These are phyloP conservation scores for Pseudococcus longispinus DNA, from an alignment of 2,888 invertebrate genomes.

Conservation along the genomic window DNA sequence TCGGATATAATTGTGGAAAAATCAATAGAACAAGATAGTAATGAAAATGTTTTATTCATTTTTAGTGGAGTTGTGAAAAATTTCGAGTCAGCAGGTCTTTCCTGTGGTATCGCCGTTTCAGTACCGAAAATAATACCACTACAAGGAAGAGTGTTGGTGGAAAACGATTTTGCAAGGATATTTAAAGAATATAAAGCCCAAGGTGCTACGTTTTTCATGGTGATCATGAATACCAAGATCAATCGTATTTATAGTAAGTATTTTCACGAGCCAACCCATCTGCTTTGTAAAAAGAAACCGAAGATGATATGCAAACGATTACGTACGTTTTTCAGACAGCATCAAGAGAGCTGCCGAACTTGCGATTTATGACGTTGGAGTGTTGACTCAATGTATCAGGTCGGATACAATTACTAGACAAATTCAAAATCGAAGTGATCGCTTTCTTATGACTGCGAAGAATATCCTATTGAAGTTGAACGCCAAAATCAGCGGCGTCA, in stretches of 20 bases:
- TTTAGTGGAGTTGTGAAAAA: background rate
- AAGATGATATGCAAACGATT: background rate
- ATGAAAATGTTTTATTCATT: background rate
- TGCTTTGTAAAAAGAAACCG: background rate
- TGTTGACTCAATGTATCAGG: background rate
- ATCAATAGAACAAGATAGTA: no score
- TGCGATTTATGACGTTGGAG: background rate
- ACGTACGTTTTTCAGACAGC: background rate
- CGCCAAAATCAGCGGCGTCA: background rate
- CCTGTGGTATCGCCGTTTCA: background rate
- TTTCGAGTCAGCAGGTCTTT: background rate
- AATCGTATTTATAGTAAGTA: background rate
- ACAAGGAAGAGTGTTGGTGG: background rate
- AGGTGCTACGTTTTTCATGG: background rate
- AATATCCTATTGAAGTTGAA: background rate
- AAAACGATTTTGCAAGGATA: background rate
- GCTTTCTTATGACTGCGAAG: background rate
- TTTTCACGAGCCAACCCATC: background rate
- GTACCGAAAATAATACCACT: background rate
- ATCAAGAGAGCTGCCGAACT: background rate
- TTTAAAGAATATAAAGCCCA: background rate
- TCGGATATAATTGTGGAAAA: no score
- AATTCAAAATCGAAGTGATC: background rate
- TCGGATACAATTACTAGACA: background rate
- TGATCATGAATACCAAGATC: background rate